Evolutionary conservation across 2,797 vertebrate genomes (phyloP).

Genomic region (Megaceryle alcyon): DNA sequence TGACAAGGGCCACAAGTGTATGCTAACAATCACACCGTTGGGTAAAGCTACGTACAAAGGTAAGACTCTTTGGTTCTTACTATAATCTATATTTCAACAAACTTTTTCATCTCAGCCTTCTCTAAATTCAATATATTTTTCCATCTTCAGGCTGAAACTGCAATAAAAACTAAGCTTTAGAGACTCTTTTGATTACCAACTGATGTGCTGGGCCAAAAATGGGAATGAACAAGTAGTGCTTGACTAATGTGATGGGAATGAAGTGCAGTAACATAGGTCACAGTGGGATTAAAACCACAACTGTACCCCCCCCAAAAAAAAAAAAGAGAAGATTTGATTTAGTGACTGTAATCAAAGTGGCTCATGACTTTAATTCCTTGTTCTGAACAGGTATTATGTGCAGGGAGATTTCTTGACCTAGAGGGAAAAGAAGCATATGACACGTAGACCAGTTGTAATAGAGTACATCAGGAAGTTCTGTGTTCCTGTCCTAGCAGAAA

Average conservation of each 20-base stretch:
- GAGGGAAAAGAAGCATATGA: background rate
- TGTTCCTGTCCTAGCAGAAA: background rate
- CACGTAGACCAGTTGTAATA: background rate
- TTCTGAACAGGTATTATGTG: background rate
- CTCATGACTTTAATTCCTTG: background rate
- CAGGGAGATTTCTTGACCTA: background rate
- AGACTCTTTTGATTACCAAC: background rate
- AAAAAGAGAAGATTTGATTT: background rate
- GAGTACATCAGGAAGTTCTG: background rate
- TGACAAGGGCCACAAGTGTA: background rate
- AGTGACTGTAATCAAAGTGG: background rate
- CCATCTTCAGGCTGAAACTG: background rate
- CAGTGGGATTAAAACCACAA: background rate
- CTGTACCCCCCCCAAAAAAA: background rate
- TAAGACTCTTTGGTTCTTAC: slow-evolving; percentile 39
- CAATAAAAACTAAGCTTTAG: background rate
- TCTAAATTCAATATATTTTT: background rate
- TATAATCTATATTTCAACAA: background rate
- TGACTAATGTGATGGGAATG: background rate
- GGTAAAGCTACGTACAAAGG: slow-evolving; percentile 93
- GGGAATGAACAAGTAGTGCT: background rate
- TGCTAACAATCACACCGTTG: slow-evolving; percentile 85
- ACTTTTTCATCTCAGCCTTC: background rate
- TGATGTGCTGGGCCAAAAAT: background rate
- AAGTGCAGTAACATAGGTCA: background rate